phyloP scores from a whole-genome alignment of 1,140 invertebrate species.

The Rhopalosiphum maidis region DNA sequence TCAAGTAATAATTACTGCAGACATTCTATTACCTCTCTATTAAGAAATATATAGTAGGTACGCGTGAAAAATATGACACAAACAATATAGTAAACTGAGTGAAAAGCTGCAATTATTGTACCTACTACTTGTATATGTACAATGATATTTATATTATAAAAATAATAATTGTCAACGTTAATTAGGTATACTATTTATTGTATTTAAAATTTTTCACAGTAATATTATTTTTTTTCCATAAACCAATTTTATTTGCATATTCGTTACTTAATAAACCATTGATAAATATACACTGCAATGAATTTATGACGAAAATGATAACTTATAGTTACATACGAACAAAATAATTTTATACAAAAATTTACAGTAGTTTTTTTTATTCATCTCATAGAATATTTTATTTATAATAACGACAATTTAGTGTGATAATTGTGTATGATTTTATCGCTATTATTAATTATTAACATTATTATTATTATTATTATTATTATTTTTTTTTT shows the following conservation, averaged over 20 bases:
- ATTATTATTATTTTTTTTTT: no score
- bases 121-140: neutral
- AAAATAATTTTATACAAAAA: neutral
- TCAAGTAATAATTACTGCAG: neutral
- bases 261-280: neutral
- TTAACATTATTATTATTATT: neutral
- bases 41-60: neutral
- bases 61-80: neutral
- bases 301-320: neutral
- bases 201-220: neutral
- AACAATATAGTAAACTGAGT: neutral
- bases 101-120: neutral
- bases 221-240: neutral
- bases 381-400: neutral
- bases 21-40: constrained; percentile 3
- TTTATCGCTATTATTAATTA: neutral
- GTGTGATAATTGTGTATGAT: neutral
- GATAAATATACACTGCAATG: neutral
- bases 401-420: constrained; percentile 19
- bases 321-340: neutral
- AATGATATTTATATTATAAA: constrained; percentile 11
- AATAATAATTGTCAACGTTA: neutral
- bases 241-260: neutral
- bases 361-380: neutral
- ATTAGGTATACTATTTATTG: neutral